A percentile compares a stretch with the other conserved stretches of the same genome.
phyloP scores from a whole-genome alignment of 2,888 invertebrate genomes.

The Meteorus cinctellus region DNA sequence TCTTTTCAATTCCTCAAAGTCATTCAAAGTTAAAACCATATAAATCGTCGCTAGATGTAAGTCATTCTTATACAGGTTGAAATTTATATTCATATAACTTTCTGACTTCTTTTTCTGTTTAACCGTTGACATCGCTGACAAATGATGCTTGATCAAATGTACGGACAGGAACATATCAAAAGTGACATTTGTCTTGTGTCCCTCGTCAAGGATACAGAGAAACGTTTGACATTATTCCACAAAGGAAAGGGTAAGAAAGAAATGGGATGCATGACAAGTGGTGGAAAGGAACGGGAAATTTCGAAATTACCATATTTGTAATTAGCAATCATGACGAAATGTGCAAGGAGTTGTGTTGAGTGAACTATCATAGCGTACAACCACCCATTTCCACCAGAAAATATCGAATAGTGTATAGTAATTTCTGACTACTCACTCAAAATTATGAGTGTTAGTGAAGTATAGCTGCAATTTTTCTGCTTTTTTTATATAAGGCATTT shows the following conservation, averaged over 20 bases:
- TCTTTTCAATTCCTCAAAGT: neutral
- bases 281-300: too few species aligned
- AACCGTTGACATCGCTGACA: neutral
- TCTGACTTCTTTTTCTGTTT: neutral
- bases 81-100: neutral
- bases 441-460: too few species aligned
- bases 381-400: too few species aligned
- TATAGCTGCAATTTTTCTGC: too few species aligned
- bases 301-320: too few species aligned
- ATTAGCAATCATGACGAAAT: too few species aligned
- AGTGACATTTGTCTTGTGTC: constrained; percentile 5
- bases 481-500: too few species aligned
- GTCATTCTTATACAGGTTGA: neutral
- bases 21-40: neutral
- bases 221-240: neutral
- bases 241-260: neutral
- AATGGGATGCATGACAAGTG: neutral
- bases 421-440: too few species aligned
- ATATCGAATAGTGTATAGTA: too few species aligned
- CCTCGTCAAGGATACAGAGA: neutral
- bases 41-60: neutral
- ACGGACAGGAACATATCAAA: neutral
- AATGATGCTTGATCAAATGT: constrained; percentile 2
- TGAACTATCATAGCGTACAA: too few species aligned
- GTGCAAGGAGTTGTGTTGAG: too few species aligned